Conservation (phyloP, 2,797 vertebrate genomes). For the Betta splendens region DNA sequence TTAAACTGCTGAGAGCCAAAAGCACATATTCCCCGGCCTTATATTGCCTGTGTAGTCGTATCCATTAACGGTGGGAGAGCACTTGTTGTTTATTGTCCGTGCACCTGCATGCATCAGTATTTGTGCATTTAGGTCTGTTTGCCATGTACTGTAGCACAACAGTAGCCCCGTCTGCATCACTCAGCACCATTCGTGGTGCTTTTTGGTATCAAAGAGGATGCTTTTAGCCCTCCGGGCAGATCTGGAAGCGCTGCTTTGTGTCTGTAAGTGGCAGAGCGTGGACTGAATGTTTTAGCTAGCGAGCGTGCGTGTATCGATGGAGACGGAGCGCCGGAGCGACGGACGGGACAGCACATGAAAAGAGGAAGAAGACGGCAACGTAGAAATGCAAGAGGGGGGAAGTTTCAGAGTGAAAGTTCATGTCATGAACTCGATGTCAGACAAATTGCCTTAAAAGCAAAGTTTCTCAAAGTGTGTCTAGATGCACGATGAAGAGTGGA, state of each 20-base stretch:
- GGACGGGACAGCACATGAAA: conserved; percentile 14
- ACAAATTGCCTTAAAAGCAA: conserved; percentile 57
- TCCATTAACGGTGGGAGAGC: conserved; percentile 30
- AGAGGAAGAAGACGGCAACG: conserved; percentile 9
- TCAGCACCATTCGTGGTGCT: conserved; percentile 39
- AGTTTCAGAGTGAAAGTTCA: not conserved
- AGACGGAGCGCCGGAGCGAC: conserved; percentile 24
- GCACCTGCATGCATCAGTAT: conserved; percentile 1
- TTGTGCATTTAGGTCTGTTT: conserved; percentile 14
- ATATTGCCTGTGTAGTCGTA: not conserved
- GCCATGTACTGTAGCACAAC: conserved; percentile 25
- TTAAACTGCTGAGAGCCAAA: conserved; percentile 21
- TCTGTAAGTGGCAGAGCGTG: conserved; percentile 54
- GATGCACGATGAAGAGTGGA: conserved; percentile 1
- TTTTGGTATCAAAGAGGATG: conserved; percentile 47
- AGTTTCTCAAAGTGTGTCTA: conserved; percentile 47
- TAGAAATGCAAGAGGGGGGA: conserved; percentile 9
- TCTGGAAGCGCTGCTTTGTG: conserved; percentile 48
- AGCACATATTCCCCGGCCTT: conserved; percentile 6
- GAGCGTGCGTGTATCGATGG: conserved; percentile 16
- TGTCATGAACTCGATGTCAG: conserved; percentile 24
- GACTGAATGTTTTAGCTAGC: conserved; percentile 37
- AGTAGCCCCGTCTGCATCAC: conserved; percentile 29
- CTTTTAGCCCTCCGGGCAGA: conserved; percentile 56
- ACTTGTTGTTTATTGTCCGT: conserved; percentile 18